phyloP scores from a whole-genome alignment of 2,888 invertebrate species.

The Eristalinus sepulchralis region DNA sequence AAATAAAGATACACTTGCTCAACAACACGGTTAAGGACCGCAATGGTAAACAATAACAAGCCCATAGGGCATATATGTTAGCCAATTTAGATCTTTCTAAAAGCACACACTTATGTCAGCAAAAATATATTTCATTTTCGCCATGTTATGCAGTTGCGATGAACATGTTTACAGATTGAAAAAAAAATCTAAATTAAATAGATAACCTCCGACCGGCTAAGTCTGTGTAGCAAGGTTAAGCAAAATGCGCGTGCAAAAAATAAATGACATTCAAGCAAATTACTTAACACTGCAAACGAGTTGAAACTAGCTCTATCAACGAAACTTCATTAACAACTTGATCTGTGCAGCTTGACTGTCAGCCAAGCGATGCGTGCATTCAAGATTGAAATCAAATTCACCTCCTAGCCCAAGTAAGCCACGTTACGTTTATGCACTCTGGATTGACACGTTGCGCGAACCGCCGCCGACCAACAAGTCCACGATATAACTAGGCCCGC shows the following conservation, averaged over 20 bases:
- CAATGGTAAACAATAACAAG: too few species aligned
- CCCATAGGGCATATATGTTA: too few species aligned
- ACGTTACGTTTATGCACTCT: neutral
- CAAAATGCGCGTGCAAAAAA: neutral
- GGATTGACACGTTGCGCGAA: neutral
- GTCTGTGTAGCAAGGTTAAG: neutral
- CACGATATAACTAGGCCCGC: neutral
- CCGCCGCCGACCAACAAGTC: neutral
- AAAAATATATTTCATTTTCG: neutral
- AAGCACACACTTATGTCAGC: too few species aligned
- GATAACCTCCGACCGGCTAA: neutral
- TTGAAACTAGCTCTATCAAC: neutral
- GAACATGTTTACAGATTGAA: neutral
- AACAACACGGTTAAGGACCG: too few species aligned
- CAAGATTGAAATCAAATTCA: too few species aligned
- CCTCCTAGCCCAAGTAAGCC: neutral
- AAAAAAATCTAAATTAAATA: neutral
- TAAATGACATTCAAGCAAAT: neutral
- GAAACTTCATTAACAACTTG: neutral
- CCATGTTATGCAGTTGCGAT: neutral
- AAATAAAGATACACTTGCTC: too few species aligned
- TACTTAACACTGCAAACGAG: neutral
- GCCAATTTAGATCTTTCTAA: too few species aligned
- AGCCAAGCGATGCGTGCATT: slow-evolving; percentile 20
- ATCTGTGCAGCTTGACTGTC: slow-evolving; percentile 41